Evolutionary conservation across 2,797 vertebrate genomes (phyloP).

Genomic region (Liasis olivaceus): DNA sequence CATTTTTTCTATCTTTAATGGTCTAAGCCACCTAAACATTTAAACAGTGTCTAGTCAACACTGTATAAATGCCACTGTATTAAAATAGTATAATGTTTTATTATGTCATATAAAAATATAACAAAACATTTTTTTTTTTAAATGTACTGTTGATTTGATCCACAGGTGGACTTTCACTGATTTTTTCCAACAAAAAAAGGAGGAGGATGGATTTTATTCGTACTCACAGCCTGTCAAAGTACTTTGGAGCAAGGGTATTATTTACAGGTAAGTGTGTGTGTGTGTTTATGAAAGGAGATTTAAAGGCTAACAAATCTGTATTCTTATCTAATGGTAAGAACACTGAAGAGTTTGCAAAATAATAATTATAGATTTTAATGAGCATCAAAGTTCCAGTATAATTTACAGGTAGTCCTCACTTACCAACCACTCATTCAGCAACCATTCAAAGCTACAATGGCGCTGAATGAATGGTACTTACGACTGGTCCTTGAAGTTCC

Average conservation of each 20-base stretch:
- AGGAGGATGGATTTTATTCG: slow-evolving; percentile 60
- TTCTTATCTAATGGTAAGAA: background rate
- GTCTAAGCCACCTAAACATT: background rate
- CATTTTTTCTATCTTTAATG: background rate
- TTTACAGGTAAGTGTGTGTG: slow-evolving; percentile 78
- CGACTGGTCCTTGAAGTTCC: background rate
- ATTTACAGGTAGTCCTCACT: background rate
- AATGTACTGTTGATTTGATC: slow-evolving; percentile 24
- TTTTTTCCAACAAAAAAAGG: slow-evolving; percentile 54
- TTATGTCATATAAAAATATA: background rate
- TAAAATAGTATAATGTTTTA: background rate
- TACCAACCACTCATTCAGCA: background rate
- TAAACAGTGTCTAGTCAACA: background rate
- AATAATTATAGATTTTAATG: background rate
- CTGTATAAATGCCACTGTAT: background rate
- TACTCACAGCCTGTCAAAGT: slow-evolving; percentile 80
- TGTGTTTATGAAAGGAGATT: background rate
- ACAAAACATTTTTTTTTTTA: background rate
- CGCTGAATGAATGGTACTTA: background rate
- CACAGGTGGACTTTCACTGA: slow-evolving; percentile 82
- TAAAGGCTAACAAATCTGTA: background rate
- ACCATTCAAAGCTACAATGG: background rate
- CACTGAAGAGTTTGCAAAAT: background rate
- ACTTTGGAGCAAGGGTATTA: slow-evolving; percentile 82
- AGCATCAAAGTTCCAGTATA: background rate